phyloP scores from a whole-genome alignment of 1,140 invertebrate genomes.

The Drosophila carrolli region DNA sequence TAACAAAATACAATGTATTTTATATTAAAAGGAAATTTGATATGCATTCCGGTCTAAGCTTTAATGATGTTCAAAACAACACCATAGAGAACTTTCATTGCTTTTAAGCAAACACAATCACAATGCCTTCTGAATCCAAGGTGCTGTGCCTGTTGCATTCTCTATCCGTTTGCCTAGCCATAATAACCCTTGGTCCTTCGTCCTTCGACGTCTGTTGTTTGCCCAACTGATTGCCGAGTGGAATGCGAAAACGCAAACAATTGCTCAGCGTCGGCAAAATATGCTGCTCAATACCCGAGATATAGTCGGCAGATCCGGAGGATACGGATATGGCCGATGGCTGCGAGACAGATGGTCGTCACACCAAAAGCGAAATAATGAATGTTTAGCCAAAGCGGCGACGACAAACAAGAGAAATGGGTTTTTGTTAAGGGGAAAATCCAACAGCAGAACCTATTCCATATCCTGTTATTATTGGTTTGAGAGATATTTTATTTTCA shows the following conservation, averaged over 20 bases:
- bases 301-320: constrained; percentile 1
- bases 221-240: constrained; percentile 19
- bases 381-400: constrained; percentile 42
- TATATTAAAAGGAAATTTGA: too few species aligned
- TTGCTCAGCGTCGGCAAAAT: constrained; percentile 7
- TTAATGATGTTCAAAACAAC: background rate
- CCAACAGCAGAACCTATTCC: constrained; percentile 35
- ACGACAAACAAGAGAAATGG: constrained; percentile 48
- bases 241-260: constrained; percentile 25
- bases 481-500: background rate
- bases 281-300: constrained; percentile 9
- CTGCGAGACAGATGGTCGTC: constrained; percentile 47
- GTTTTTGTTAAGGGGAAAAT: constrained; percentile 19
- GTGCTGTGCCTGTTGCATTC: constrained; percentile 20
- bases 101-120: constrained; percentile 2
- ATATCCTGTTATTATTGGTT: background rate
- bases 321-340: background rate
- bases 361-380: constrained; percentile 41
- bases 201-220: constrained; percentile 4
- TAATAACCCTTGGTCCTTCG: constrained; percentile 2
- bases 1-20: too few species aligned
- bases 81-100: background rate
- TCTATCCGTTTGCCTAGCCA: background rate
- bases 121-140: constrained; percentile 2
- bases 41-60: background rate